Evolutionary conservation across 92 coral and sea anemone genomes (phyloP).

Genomic region (Hydrozoanthus gracilis): DNA sequence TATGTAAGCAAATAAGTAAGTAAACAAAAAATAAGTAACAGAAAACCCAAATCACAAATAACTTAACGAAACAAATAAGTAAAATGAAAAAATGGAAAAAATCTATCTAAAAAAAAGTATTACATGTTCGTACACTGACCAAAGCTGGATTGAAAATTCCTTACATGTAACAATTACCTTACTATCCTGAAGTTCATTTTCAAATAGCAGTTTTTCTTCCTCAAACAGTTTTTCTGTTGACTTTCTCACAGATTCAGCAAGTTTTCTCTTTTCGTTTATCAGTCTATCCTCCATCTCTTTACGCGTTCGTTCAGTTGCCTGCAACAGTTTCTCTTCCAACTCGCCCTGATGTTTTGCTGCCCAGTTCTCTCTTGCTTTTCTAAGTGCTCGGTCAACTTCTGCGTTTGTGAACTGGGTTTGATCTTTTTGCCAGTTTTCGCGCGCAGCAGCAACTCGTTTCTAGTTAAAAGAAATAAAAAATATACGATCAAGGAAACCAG

Average conservation of each 20-base stretch:
- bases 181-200: slow-evolving; percentile 67
- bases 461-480: slow-evolving; percentile 8
- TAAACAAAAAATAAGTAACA: too few relatives aligned
- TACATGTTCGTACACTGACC: too few relatives aligned
- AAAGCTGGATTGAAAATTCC: too few relatives aligned
- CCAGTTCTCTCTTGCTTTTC: slow-evolving; percentile 89
- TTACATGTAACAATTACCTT: slow-evolving; percentile 46
- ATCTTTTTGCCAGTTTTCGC: slow-evolving; percentile 79
- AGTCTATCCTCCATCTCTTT: slow-evolving; percentile 57
- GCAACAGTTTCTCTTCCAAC: slow-evolving; percentile 72
- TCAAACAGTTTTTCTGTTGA: slow-evolving; percentile 64
- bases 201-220: slow-evolving; percentile 66
- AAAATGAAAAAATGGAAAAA: too few relatives aligned
- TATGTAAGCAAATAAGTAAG: too few relatives aligned
- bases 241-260: slow-evolving; percentile 64
- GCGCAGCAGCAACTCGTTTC: slow-evolving; percentile 73
- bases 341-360: slow-evolving; percentile 74
- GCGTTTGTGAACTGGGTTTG: slow-evolving; percentile 68
- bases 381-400: slow-evolving; percentile 86
- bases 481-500: background rate
- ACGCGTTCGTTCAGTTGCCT: slow-evolving; percentile 68
- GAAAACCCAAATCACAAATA: too few relatives aligned
- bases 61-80: too few relatives aligned
- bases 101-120: too few relatives aligned
- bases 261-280: slow-evolving; percentile 63